Evolutionary conservation across 2,113 vertebrate genomes (phyloP).

Genomic region (Elachura formosa): DNA sequence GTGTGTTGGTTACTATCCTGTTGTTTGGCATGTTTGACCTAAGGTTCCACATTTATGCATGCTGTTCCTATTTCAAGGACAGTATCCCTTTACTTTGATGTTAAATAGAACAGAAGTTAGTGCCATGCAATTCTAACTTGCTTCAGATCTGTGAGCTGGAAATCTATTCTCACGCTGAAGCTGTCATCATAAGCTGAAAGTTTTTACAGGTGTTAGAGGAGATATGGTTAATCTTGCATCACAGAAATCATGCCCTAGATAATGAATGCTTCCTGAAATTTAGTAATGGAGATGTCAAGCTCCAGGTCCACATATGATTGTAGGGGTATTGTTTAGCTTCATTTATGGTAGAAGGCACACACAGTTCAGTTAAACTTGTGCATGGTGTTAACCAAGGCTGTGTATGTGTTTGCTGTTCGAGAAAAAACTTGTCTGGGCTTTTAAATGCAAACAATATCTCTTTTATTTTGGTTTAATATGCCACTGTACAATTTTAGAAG

Average conservation of each 20-base stretch:
- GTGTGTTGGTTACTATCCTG: neutral
- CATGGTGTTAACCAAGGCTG: neutral
- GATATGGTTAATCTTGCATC: neutral
- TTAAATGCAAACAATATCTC: neutral
- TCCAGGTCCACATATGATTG: neutral
- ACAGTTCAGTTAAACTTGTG: neutral
- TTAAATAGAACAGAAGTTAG: neutral
- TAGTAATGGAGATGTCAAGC: neutral
- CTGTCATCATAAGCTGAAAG: neutral
- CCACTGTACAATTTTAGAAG: neutral
- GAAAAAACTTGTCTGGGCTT: neutral
- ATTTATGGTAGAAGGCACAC: neutral
- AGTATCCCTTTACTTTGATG: neutral
- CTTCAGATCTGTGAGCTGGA: neutral
- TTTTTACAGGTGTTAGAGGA: neutral
- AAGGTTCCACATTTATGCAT: neutral
- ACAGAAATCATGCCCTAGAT: neutral
- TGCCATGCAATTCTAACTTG: neutral
- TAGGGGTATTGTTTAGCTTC: neutral
- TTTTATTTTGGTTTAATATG: neutral
- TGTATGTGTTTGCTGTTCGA: neutral
- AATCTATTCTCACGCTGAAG: neutral
- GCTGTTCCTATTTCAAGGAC: neutral
- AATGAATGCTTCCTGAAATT: neutral
- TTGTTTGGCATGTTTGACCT: neutral